Evolutionary conservation across 1,140 invertebrate species (phyloP).

Genomic region (Hylaeus anthracinus): DNA sequence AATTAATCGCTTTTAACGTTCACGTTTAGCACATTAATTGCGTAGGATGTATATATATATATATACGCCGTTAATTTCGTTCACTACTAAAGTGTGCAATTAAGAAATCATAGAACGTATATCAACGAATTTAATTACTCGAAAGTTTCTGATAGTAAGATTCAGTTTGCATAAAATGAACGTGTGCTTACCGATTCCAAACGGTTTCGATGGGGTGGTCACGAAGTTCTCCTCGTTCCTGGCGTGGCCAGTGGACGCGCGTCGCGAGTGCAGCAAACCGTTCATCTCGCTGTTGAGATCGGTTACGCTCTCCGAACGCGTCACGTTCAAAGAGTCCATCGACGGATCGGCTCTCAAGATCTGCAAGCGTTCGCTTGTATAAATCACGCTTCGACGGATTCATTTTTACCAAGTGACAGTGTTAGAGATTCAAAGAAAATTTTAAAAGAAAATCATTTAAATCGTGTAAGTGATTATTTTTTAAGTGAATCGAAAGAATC

Average conservation of each 20-base stretch:
- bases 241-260: constrained; percentile 75
- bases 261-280: constrained; percentile 69
- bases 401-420: neutral
- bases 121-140: constrained; percentile 8
- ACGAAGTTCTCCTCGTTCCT: constrained; percentile 81
- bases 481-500: too few species aligned
- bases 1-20: neutral
- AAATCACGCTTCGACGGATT: neutral
- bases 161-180: constrained; percentile 20
- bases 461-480: neutral
- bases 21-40: neutral
- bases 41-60: neutral
- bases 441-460: neutral
- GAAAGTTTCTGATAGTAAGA: constrained; percentile 16
- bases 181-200: constrained; percentile 87
- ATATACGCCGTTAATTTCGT: neutral
- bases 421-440: neutral
- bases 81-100: constrained; percentile 23
- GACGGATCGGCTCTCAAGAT: constrained; percentile 90
- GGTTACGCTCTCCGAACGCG: constrained; percentile 90
- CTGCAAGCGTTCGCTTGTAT: constrained; percentile 75
- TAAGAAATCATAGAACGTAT: constrained; percentile 63
- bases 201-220: constrained; percentile 85
- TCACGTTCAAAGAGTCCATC: constrained; percentile 87
- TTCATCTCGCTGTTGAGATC: constrained; percentile 84